Evolutionary conservation across 2,797 vertebrate genomes (phyloP).

Genomic region (Sebastes nivosus): DNA sequence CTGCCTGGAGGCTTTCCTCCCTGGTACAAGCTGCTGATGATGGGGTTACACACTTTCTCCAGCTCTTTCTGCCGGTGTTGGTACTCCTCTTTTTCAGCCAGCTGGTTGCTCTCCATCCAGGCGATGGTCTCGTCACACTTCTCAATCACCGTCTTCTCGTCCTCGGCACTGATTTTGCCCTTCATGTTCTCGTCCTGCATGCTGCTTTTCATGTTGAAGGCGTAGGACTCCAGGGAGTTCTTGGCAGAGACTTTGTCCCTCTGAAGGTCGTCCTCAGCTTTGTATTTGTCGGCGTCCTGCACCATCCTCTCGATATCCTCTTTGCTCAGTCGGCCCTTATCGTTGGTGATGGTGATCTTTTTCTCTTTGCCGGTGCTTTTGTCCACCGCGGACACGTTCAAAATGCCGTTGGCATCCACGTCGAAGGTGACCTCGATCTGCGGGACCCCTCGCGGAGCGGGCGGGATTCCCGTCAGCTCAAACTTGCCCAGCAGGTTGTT

Average conservation of each 20-base stretch:
- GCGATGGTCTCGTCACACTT: constrained; percentile 50
- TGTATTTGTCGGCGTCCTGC: constrained; percentile 59
- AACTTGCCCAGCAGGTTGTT: constrained; percentile 68
- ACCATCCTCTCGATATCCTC: constrained; percentile 69
- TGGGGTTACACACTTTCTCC: constrained; percentile 49
- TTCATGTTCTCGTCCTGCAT: constrained; percentile 54
- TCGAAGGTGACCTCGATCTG: constrained; percentile 67
- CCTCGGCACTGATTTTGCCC: constrained; percentile 44
- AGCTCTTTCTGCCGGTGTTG: constrained; percentile 49
- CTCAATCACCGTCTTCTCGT: constrained; percentile 43
- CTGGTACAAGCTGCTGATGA: constrained; percentile 54
- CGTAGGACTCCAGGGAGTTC: constrained; percentile 64
- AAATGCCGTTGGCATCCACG: constrained; percentile 61
- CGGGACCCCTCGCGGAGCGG: constrained; percentile 59
- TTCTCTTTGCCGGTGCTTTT: constrained; percentile 66
- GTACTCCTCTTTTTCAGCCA: constrained; percentile 59
- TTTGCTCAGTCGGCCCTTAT: constrained; percentile 65
- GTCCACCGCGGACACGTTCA: constrained; percentile 66
- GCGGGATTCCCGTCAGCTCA: constrained; percentile 57
- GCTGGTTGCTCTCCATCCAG: constrained; percentile 69
- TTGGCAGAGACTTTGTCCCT: constrained; percentile 57
- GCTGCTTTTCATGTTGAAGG: constrained; percentile 59
- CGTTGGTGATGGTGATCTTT: constrained; percentile 68
- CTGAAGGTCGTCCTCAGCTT: constrained; percentile 59
- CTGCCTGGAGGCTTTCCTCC: constrained; percentile 19